Evolutionary conservation across 2,888 invertebrate genomes (phyloP), one percentile per base, ranked within the genome.

Genomic region (Teleogryllus oceanicus): DNA sequence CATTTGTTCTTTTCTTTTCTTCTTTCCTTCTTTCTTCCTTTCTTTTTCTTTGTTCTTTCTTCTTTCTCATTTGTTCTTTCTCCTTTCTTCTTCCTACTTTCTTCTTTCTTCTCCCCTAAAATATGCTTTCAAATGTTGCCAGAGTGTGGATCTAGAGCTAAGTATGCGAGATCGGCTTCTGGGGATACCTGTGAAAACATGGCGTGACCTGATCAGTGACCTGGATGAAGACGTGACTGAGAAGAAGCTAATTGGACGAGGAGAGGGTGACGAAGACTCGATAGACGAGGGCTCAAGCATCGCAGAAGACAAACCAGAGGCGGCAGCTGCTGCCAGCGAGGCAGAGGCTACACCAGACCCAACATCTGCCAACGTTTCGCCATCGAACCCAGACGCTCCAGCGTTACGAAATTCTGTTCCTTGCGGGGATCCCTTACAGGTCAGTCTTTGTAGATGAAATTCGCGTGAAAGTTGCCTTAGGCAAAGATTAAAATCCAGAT

Each of bases 141-240:
- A 62, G 62, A 62, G 62, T n/a, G 62, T 62, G n/a, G 62, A 62
- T 62, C 62, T n/a, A 62, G 62, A 75, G 21, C 21, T 75, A 20
- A 76, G 76, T 13, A 79, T 82, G 78, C 37, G 79, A 16, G 82
- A 81, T 12, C 79, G 82, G 11, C 75, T 82, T 16, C 24, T 62
- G 12, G 78, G 80, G 11, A 74, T 82, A 20, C 82, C 81, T 18
- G 81, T 82, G n/a, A 81, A 81, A 75, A 82, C 82, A 12, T 82
- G 82, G 82, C 78, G 78, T 50, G 82, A 82, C 37, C 78, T 82
- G 20, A 81, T 80, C 50, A 78, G 77, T 76, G 82, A 82, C 76
- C 77, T 82, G 11, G 80, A 80, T 50, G 81, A 82, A 75, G 81
- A 81, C 51, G 80, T 81, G 13, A 81, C 81, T 37, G 82, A 82